These are phyloP conservation scores for Corvus cornix DNA, from an alignment of 2,113 vertebrate species.

Conservation along the genomic window DNA sequence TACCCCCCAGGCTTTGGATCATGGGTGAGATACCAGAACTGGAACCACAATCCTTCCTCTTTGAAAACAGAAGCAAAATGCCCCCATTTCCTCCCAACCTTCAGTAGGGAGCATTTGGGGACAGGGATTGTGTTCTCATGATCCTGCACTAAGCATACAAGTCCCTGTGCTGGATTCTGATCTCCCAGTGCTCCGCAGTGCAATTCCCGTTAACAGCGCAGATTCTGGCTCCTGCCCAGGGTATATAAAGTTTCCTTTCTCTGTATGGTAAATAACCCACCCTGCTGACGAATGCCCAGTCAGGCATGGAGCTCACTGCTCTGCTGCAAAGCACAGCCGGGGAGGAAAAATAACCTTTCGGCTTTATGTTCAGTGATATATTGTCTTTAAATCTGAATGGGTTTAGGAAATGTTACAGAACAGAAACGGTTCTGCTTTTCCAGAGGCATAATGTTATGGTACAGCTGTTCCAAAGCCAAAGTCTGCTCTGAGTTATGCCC, in stretches of 20 bases:
- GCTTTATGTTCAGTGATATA: conserved; percentile 45
- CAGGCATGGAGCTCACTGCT: neutral
- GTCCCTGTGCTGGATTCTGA: neutral
- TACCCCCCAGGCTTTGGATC: neutral
- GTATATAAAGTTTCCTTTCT: neutral
- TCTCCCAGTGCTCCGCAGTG: neutral
- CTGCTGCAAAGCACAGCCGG: neutral
- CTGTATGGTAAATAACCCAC: neutral
- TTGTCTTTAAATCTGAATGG: conserved; percentile 7
- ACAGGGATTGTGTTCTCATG: neutral
- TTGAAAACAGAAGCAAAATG: neutral
- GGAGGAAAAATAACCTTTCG: conserved; percentile 44
- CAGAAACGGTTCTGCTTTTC: neutral
- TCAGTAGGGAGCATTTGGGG: neutral
- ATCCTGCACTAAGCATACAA: neutral
- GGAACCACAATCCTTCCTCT: neutral
- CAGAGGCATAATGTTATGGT: neutral
- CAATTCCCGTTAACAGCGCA: fast-evolving
- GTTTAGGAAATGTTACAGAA: conserved; percentile 19
- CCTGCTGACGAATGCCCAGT: neutral
- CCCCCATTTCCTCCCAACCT: neutral
- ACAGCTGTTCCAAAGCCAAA: conserved; percentile 17
- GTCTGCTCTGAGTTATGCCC: neutral
- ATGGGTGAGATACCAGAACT: neutral
- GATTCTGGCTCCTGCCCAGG: neutral